These are phyloP conservation scores for Thymallus thymallus DNA, from an alignment of 2,113 vertebrate species.

Conservation along the genomic window DNA sequence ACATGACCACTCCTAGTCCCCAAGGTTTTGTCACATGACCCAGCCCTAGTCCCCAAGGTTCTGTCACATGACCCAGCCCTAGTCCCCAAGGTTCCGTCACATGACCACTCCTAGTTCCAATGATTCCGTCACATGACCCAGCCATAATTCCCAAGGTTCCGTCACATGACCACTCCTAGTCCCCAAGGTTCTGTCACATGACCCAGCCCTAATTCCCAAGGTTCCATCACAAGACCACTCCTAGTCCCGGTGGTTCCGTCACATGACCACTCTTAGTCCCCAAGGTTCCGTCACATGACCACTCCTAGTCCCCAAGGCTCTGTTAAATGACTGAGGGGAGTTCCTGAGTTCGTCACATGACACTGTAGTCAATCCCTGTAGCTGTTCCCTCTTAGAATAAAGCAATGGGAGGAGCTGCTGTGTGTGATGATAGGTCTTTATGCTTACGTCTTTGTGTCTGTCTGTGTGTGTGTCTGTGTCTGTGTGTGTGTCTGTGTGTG, in stretches of 20 bases:
- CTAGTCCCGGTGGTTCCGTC: too few species aligned
- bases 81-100: constrained; percentile 53
- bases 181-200: constrained; percentile 19
- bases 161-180: constrained; percentile 64
- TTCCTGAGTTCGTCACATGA: constrained; percentile 52
- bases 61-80: constrained; percentile 37
- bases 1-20: constrained; percentile 62
- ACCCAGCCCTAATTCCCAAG: neutral
- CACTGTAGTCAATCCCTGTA: constrained; percentile 54
- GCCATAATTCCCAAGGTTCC: constrained; percentile 51
- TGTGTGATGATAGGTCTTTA: constrained; percentile 4
- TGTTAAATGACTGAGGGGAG: neutral
- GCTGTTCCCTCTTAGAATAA: constrained; percentile 60
- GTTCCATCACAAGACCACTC: too few species aligned
- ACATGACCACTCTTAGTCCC: too few species aligned
- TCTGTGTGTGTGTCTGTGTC: too few species aligned
- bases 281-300: constrained; percentile 62
- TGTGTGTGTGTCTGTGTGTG: too few species aligned
- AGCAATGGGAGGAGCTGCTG: constrained; percentile 39
- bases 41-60: too few species aligned
- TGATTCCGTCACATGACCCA: too few species aligned
- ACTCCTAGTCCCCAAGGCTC: constrained; percentile 45
- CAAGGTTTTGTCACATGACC: too few species aligned
- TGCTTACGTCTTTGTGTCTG: constrained; percentile 8
- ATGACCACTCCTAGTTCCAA: constrained; percentile 59